These are phyloP conservation scores for Sussaba pulchella DNA, from an alignment of 2,888 invertebrate genomes.

Conservation along the genomic window DNA sequence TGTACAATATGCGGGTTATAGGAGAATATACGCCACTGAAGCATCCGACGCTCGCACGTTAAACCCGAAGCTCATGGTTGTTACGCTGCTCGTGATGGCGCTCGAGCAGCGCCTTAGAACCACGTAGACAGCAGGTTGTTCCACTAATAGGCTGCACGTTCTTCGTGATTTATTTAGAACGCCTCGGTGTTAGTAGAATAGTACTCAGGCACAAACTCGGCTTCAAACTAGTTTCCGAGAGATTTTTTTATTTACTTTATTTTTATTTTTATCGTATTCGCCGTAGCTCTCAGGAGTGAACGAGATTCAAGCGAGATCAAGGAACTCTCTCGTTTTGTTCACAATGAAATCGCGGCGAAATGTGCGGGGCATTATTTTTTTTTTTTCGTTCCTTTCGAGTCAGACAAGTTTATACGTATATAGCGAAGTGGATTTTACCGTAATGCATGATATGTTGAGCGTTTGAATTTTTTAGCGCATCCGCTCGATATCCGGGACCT, in stretches of 20 bases:
- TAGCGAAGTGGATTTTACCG: background rate
- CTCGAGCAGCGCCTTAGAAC: slow-evolving; percentile 48
- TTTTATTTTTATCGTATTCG: slow-evolving; percentile 35
- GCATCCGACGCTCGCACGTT: slow-evolving; percentile 36
- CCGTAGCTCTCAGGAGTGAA: slow-evolving; percentile 29
- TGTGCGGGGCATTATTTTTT: slow-evolving; percentile 21
- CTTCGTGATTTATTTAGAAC: slow-evolving; percentile 72
- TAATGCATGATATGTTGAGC: background rate
- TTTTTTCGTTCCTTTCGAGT: background rate
- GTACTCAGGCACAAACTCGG: slow-evolving; percentile 65
- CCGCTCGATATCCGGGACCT: background rate
- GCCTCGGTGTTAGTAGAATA: slow-evolving; percentile 68
- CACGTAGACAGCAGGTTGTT: slow-evolving; percentile 72
- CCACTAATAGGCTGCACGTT: slow-evolving; percentile 73
- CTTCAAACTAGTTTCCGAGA: slow-evolving; percentile 65
- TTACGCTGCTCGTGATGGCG: slow-evolving; percentile 48
- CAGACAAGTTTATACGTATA: background rate
- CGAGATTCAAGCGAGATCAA: slow-evolving; percentile 41
- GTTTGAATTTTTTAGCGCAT: background rate
- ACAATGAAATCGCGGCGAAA: slow-evolving; percentile 40
- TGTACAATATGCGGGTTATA: slow-evolving; percentile 30
- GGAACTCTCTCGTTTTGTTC: slow-evolving; percentile 45
- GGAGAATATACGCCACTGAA: slow-evolving; percentile 47
- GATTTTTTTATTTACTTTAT: slow-evolving; percentile 31
- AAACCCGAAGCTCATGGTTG: slow-evolving; percentile 52